Evolutionary conservation across 2,113 vertebrate species (phyloP).

Genomic region (Oncorhynchus kisutch): DNA sequence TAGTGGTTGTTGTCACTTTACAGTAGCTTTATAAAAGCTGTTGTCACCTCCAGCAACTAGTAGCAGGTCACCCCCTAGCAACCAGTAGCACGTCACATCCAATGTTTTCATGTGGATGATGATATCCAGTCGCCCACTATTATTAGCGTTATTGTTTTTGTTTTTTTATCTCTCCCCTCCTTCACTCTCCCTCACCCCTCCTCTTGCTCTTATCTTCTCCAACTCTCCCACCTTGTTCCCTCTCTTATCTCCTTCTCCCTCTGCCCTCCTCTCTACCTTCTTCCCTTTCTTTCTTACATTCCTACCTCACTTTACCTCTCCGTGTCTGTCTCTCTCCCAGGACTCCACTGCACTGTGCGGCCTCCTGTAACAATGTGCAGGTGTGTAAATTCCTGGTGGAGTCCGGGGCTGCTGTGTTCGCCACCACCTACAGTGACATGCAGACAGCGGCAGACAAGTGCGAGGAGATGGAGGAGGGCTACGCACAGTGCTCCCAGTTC

Average conservation of each 20-base stretch:
- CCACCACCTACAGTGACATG: slow-evolving; percentile 91
- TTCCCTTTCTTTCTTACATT: background rate
- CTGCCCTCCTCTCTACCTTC: background rate
- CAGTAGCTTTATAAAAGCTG: too few relatives aligned
- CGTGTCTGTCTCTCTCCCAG: slow-evolving; percentile 37
- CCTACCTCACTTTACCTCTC: background rate
- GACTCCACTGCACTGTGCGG: slow-evolving; percentile 93
- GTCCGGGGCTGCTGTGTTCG: slow-evolving; percentile 88
- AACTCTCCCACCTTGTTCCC: too few relatives aligned
- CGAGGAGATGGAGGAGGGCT: slow-evolving; percentile 95
- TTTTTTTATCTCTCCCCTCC: too few relatives aligned
- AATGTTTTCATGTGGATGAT: too few relatives aligned
- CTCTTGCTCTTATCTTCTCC: too few relatives aligned
- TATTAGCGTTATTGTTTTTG: too few relatives aligned
- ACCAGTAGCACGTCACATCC: too few relatives aligned
- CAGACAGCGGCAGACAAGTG: slow-evolving; percentile 94
- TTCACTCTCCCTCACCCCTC: too few relatives aligned
- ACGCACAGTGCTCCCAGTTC: slow-evolving; percentile 93
- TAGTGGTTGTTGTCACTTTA: too few relatives aligned
- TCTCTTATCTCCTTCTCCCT: background rate
- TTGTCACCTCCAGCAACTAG: too few relatives aligned
- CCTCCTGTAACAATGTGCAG: slow-evolving; percentile 94
- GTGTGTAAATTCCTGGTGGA: slow-evolving; percentile 95
- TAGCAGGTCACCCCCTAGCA: too few relatives aligned
- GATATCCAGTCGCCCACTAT: too few relatives aligned